A percentile compares a stretch with the other conserved stretches of the same genome.
Evolutionary conservation across 2,113 vertebrate species (phyloP).

Genomic region (Spea multiplicata): DNA sequence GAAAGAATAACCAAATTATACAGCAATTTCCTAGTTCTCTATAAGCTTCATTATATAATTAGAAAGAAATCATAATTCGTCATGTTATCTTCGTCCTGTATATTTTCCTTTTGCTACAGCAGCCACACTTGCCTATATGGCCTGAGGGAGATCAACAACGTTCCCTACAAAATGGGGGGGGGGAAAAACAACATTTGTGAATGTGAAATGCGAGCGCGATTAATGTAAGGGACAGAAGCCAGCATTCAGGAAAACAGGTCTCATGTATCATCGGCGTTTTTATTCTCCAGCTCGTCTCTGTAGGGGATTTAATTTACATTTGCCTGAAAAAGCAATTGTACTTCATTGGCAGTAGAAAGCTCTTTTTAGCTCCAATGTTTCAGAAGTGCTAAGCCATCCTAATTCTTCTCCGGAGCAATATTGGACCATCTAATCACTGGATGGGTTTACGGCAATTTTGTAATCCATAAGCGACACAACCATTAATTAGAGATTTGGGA

Average conservation of each 20-base stretch:
- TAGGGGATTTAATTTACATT: conserved; percentile 47
- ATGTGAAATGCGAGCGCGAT: conserved; percentile 36
- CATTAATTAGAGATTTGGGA: no score
- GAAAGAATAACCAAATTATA: no score
- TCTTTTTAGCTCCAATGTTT: conserved; percentile 8
- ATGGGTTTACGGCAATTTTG: background rate
- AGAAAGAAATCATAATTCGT: background rate
- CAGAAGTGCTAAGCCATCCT: conserved; percentile 5
- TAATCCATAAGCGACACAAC: no score
- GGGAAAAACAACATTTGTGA: conserved; percentile 25
- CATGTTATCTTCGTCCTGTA: background rate
- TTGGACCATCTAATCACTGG: background rate
- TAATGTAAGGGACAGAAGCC: conserved; percentile 33
- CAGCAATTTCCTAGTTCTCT: no score
- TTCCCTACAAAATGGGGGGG: conserved; percentile 2
- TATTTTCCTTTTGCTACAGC: background rate
- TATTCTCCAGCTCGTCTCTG: conserved; percentile 28
- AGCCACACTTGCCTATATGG: background rate
- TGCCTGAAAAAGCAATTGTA: conserved; percentile 36
- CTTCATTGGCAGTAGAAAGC: conserved; percentile 39
- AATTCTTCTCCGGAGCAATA: conserved; percentile 3
- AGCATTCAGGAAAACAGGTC: conserved; percentile 18
- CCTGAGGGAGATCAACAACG: conserved; percentile 19
- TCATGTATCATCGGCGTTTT: conserved; percentile 30
- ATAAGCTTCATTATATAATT: no score